Percentiles rank a stretch among this genome's conserved stretches.
phyloP scores from a whole-genome alignment of 1,140 invertebrate genomes.

The Drosophila navojoa region DNA sequence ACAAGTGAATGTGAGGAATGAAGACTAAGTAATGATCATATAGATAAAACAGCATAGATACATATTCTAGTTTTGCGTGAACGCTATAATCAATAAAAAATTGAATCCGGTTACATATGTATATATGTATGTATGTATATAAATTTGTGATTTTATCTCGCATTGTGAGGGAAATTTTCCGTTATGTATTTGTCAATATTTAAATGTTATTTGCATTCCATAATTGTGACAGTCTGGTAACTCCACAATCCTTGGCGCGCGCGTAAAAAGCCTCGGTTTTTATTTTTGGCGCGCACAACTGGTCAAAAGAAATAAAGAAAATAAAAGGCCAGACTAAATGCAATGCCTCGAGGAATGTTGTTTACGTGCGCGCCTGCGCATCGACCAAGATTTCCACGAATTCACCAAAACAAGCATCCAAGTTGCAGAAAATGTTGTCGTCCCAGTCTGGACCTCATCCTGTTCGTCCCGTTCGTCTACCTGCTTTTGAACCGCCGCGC shows the following conservation, averaged over 20 bases:
- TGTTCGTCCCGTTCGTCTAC: slow-evolving; percentile 78
- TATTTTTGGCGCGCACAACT: slow-evolving; percentile 66
- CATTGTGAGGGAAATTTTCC: too few relatives aligned
- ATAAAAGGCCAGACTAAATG: slow-evolving; percentile 34
- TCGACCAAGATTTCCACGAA: slow-evolving; percentile 70
- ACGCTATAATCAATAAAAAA: too few relatives aligned
- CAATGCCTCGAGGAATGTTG: slow-evolving; percentile 75
- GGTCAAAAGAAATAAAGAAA: slow-evolving; percentile 23
- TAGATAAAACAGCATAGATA: background rate
- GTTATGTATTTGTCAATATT: slow-evolving; percentile 5
- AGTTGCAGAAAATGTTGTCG: slow-evolving; percentile 45
- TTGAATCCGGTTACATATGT: too few relatives aligned
- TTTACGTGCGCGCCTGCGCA: slow-evolving; percentile 80
- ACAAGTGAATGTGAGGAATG: background rate
- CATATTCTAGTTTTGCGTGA: too few relatives aligned
- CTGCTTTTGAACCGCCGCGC: slow-evolving; percentile 60
- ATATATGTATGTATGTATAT: too few relatives aligned
- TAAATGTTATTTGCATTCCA: slow-evolving; percentile 9
- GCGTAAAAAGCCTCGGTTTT: slow-evolving; percentile 35
- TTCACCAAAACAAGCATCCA: slow-evolving; percentile 43
- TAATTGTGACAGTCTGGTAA: slow-evolving; percentile 50
- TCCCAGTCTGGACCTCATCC: slow-evolving; percentile 61
- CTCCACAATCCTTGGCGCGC: slow-evolving; percentile 37
- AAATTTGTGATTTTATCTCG: too few relatives aligned
- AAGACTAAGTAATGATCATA: background rate